Percentiles rank a stretch among this genome's conserved stretches.
Conservation (phyloP, 2,797 vertebrate genomes). For the Malacoctenus gilli region DNA sequence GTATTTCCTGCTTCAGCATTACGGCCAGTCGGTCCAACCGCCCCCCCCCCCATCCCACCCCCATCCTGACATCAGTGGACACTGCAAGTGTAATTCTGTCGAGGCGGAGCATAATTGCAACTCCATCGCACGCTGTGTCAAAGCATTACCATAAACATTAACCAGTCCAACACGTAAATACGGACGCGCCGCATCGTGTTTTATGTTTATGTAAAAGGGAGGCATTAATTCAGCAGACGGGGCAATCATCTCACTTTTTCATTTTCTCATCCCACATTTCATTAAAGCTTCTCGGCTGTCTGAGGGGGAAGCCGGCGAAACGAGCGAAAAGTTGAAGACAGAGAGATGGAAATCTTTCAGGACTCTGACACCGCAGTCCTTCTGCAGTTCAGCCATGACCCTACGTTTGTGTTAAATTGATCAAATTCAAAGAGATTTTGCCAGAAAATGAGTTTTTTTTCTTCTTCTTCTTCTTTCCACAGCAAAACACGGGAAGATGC, state of each 20-base stretch:
- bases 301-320: conserved; percentile 26
- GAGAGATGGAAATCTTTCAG: conserved; percentile 13
- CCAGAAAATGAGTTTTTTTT: conserved; percentile 22
- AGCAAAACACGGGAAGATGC: neutral
- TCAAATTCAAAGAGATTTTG: conserved; percentile 25
- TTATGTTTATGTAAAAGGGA: conserved; percentile 49
- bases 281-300: conserved; percentile 42
- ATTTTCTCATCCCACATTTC: conserved; percentile 53
- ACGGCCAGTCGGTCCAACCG: conserved; percentile 14
- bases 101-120: conserved; percentile 40
- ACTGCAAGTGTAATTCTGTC: conserved; percentile 37
- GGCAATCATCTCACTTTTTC: conserved; percentile 46
- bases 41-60: too few species aligned
- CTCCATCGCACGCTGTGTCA: conserved; percentile 14
- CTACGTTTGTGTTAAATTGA: conserved; percentile 17
- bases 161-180: conserved; percentile 33
- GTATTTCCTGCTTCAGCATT: conserved; percentile 1
- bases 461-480: neutral
- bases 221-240: conserved; percentile 56
- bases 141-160: conserved; percentile 35
- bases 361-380: conserved; percentile 17
- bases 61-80: conserved; percentile 15
- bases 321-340: conserved; percentile 20
- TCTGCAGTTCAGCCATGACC: conserved; percentile 17
- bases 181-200: conserved; percentile 26